Percentiles rank a stretch among this genome's conserved stretches.
Conservation (phyloP, 1,140 invertebrate species). For the Heliothis subflexa region DNA sequence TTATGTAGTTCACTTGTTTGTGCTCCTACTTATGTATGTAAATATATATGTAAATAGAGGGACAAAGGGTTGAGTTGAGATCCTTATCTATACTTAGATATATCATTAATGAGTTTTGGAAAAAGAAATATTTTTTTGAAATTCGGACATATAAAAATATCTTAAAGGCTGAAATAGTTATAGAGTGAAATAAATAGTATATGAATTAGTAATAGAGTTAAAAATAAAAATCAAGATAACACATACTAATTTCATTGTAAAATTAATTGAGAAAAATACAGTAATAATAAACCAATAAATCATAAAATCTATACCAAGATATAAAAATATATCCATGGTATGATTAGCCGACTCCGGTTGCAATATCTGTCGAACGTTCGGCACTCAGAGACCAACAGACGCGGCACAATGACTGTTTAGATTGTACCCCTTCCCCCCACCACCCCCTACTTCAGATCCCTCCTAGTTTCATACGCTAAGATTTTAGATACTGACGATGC, state of each 20-base stretch:
- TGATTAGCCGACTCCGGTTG: constrained; percentile 24
- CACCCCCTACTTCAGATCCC: constrained; percentile 5
- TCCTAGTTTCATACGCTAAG: constrained; percentile 30
- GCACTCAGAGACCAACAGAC: constrained; percentile 37
- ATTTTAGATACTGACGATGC: constrained; percentile 12
- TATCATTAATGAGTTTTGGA: no score
- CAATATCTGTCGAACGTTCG: constrained; percentile 38
- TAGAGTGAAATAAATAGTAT: no score
- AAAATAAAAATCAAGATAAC: no score
- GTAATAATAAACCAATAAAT: not conserved
- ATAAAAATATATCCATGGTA: constrained; percentile 9
- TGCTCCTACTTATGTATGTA: constrained; percentile 32
- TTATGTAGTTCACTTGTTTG: constrained; percentile 69
- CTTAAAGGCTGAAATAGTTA: no score
- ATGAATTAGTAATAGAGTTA: no score
- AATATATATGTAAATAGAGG: constrained; percentile 12
- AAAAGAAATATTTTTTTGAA: no score
- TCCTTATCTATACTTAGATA: no score
- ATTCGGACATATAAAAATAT: no score
- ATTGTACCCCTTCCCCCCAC: constrained; percentile 25
- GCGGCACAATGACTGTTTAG: constrained; percentile 48
- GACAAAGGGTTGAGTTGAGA: not conserved
- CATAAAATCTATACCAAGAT: no score
- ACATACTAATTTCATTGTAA: not conserved
- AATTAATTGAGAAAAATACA: no score